Conservation (phyloP, 2,797 vertebrate species). For the Lycodopsis pacificus region DNA sequence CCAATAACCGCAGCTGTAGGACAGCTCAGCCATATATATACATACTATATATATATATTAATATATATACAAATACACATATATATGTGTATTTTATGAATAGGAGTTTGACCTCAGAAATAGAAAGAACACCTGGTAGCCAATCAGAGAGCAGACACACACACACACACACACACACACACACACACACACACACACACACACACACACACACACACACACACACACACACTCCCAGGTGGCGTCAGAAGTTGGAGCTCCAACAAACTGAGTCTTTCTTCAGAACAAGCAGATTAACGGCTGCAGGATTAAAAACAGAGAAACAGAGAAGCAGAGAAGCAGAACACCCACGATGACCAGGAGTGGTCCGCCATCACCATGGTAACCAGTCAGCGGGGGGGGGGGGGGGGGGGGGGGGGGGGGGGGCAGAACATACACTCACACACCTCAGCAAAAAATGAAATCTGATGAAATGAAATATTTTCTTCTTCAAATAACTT, state of each 20-base stretch:
- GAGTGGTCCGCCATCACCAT: conserved; percentile 63
- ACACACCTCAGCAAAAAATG: neutral
- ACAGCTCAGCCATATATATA: too few relatives aligned
- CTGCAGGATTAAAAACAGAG: conserved; percentile 78
- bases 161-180: neutral
- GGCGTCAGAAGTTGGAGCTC: conserved; percentile 68
- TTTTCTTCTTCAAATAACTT: too few relatives aligned
- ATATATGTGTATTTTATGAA: neutral
- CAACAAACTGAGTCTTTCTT: conserved; percentile 80
- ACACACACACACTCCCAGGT: conserved; percentile 20
- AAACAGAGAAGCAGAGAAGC: conserved; percentile 73
- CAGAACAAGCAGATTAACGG: conserved; percentile 79
- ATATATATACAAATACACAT: neutral
- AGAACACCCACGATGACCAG: conserved; percentile 85
- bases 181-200: too few relatives aligned
- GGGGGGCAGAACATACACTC: neutral
- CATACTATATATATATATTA: too few relatives aligned
- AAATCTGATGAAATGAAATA: too few relatives aligned
- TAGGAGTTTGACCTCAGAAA: neutral
- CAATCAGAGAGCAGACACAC: conserved; percentile 19
- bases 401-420: too few relatives aligned
- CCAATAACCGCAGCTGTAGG: too few relatives aligned
- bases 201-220: neutral
- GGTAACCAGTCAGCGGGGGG: conserved; percentile 58
- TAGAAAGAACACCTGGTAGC: neutral